Percentiles rank a stretch among this genome's conserved stretches.
Evolutionary conservation across 2,113 vertebrate genomes (phyloP).

Genomic region (Romanogobio albipinnatus): DNA sequence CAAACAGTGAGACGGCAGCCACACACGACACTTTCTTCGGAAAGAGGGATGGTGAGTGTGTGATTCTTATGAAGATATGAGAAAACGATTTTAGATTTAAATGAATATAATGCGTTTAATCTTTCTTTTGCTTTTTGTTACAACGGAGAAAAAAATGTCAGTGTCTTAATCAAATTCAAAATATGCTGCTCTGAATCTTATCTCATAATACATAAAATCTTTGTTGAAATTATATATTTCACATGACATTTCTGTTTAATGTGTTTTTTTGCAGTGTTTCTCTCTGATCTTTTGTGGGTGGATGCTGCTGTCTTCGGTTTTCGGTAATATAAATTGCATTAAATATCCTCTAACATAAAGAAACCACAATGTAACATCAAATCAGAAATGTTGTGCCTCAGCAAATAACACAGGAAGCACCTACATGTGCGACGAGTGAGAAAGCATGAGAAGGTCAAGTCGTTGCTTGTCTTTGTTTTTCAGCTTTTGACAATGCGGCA

Average conservation of each 20-base stretch:
- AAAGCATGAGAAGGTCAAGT: background rate
- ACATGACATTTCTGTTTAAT: background rate
- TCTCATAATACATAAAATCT: background rate
- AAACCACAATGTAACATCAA: background rate
- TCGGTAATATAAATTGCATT: background rate
- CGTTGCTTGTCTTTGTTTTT: background rate
- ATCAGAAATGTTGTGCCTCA: background rate
- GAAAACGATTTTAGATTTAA: background rate
- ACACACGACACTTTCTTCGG: background rate
- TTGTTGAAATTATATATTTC: background rate
- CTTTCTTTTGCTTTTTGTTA: background rate
- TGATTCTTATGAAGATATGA: background rate
- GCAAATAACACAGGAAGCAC: background rate
- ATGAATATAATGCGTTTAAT: background rate
- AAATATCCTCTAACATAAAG: background rate
- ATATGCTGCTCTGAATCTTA: background rate
- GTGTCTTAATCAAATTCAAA: background rate
- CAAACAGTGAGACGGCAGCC: background rate
- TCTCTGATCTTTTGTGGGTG: background rate
- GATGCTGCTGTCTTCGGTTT: background rate
- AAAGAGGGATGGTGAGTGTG: slow-evolving; percentile 23
- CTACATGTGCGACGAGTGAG: background rate
- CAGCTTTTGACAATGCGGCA: background rate
- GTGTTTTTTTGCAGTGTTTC: background rate
- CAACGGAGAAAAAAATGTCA: background rate